These are phyloP conservation scores for Peromyscus nudipes DNA, from an alignment of 2,797 vertebrate species.

Conservation along the genomic window DNA sequence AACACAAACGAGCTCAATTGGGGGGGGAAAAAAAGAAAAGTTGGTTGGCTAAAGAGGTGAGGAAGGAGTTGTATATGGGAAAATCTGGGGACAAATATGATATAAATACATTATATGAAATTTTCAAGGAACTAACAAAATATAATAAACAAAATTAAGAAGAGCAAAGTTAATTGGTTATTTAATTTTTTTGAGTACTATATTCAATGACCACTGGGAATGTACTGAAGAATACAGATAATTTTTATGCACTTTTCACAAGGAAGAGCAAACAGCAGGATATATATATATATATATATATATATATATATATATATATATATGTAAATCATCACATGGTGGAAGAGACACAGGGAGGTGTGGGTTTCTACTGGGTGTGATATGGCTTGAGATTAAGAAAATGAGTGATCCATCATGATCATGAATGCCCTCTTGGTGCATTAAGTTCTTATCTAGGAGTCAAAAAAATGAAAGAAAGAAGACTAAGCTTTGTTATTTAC, in stretches of 20 bases:
- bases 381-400: neutral
- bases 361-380: neutral
- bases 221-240: neutral
- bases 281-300: too few species aligned
- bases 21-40: neutral
- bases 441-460: neutral
- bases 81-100: neutral
- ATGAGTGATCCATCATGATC: neutral
- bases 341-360: accelerated
- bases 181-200: neutral
- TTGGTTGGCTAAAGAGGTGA: neutral
- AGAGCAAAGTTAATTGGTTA: neutral
- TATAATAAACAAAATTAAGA: neutral
- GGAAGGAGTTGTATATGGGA: neutral
- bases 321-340: neutral
- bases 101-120: neutral
- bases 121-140: neutral
- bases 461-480: neutral
- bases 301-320: too few species aligned
- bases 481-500: neutral
- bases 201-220: neutral
- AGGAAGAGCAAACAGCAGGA: neutral
- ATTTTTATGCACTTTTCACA: neutral
- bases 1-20: neutral
- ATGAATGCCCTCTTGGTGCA: neutral